phyloP scores from a whole-genome alignment of 2,888 invertebrate species.

The Habroteleia sp. region DNA sequence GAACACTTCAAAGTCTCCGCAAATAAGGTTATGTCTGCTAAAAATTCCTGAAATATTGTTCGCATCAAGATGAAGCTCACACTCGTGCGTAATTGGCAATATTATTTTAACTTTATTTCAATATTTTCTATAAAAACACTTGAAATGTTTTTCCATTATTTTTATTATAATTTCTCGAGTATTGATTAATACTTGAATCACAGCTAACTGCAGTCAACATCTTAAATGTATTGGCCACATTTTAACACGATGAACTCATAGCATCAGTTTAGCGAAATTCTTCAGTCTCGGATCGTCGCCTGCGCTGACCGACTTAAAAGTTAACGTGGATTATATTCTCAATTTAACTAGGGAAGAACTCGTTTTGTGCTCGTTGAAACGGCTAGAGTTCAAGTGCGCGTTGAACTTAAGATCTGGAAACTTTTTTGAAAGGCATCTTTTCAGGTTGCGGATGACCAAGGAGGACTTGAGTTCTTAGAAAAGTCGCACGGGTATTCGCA shows the following conservation, averaged over 20 bases:
- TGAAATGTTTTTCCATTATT: too few relatives aligned
- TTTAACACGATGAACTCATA: background rate
- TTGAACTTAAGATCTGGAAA: background rate
- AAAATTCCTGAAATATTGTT: too few relatives aligned
- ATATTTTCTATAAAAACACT: too few relatives aligned
- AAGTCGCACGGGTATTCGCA: background rate
- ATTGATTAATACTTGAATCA: too few relatives aligned
- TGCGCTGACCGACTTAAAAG: slow-evolving; percentile 3
- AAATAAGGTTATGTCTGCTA: too few relatives aligned
- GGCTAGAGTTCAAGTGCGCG: background rate
- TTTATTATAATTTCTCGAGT: too few relatives aligned
- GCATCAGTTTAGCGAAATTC: background rate
- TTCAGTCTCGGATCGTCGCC: background rate
- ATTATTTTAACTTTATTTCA: too few relatives aligned
- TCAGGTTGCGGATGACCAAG: background rate
- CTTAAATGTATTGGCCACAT: too few relatives aligned
- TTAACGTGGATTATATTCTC: slow-evolving; percentile 2
- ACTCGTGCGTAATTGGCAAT: too few relatives aligned
- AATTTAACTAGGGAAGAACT: background rate
- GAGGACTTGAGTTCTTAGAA: background rate
- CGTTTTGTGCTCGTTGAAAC: background rate
- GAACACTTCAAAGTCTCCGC: too few relatives aligned
- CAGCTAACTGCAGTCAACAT: too few relatives aligned
- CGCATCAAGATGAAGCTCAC: too few relatives aligned
- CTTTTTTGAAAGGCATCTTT: background rate